Base-by-base conservation (phyloP, 2,113 vertebrate species). In the Pongo pygmaeus region DNA sequence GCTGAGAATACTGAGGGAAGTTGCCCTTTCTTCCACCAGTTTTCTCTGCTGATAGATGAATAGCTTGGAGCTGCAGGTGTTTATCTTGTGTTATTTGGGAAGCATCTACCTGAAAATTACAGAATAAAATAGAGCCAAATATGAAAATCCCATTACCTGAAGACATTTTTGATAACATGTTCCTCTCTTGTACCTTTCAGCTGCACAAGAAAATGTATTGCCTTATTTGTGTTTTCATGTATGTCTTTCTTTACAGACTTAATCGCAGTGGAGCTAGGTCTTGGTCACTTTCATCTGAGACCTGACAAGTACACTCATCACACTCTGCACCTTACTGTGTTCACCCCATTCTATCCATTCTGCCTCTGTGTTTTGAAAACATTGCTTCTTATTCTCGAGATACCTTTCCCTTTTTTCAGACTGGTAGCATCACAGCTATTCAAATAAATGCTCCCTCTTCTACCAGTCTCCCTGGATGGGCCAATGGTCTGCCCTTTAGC, bases 201-300 rank as follows among this genome's bases (percentile, higher is more conserved):
- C 43, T 52, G 2, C 4, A 5, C 25, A 13, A 57, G 70, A n/a
- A 25, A 46, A 40, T 1, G 14, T 6, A 0, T 43, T 8, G 5
- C 4, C 70, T 35, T 13, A 72, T n/a, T 1, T 25, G 61, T 64
- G 12, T 32, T 12, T 64, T 64, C 12, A 32, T 64, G 61, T 64
- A 40, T 40, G 25, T 18, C 20, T 23, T 7, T 52, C 3, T 35
- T 40, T 52, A 11, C 25, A 16, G 52, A n/a, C 27, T 52, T 18
- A 5, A 8, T 8, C 6, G 8, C 10, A 11, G 46, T 16, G 0
- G 12, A 16, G 52, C 35, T 18, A 22, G 16, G 43, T 64, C 80
- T 84, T 9, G 0, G 6, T 77, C 55, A 64, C 25, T 22, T 20
- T 17, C 35, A 48, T 1, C 8, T 2, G 9, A 35, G 48, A 35